Evolutionary conservation across 2,113 vertebrate genomes (phyloP).

Genomic region (Ochotona curzoniae): DNA sequence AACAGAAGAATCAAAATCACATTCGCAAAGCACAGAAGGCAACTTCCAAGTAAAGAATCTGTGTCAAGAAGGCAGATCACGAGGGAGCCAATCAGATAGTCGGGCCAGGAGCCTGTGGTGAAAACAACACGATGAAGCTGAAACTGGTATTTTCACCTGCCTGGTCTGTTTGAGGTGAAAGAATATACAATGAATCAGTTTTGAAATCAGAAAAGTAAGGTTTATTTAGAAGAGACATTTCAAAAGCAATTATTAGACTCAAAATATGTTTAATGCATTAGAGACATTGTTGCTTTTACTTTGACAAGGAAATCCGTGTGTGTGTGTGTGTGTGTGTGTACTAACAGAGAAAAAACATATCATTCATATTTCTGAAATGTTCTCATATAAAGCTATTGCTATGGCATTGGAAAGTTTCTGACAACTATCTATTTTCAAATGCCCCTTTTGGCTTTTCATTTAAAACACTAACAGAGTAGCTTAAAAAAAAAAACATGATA

Average conservation of each 20-base stretch:
- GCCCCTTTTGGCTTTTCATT: conserved; percentile 15
- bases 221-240: conserved; percentile 4
- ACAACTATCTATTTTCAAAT: conserved; percentile 21
- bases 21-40: background rate
- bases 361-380: conserved; percentile 31
- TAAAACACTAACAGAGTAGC: too few species aligned
- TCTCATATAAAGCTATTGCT: conserved; percentile 26
- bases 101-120: background rate
- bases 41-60: conserved; percentile 32
- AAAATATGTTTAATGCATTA: conserved; percentile 8
- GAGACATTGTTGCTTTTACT: conserved; percentile 27
- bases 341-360: background rate
- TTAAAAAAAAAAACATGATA: too few species aligned
- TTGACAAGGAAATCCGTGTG: background rate
- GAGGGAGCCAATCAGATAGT: conserved; percentile 2
- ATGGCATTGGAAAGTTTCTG: conserved; percentile 24
- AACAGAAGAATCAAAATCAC: conserved; percentile 14
- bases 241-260: background rate
- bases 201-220: conserved; percentile 15
- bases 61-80: conserved; percentile 12
- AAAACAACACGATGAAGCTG: conserved; percentile 39
- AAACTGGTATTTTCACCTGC: background rate
- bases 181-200: conserved; percentile 44
- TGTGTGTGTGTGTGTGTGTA: too few species aligned
- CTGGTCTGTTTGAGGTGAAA: background rate